Evolutionary conservation across 2,888 invertebrate genomes (phyloP).

Genomic region (Volucella bombylans): DNA sequence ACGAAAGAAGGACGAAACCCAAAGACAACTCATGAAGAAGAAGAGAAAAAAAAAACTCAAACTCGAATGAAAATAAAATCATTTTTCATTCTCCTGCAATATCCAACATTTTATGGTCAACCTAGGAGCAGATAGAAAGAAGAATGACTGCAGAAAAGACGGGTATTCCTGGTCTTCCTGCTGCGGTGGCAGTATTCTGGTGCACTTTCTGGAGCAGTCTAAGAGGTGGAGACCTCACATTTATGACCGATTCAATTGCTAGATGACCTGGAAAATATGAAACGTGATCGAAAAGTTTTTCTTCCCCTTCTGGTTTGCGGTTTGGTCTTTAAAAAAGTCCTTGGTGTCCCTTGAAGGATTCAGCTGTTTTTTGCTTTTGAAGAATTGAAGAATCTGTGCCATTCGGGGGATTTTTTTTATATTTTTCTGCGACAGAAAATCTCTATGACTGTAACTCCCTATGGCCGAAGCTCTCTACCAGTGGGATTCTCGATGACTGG

Average conservation of each 20-base stretch:
- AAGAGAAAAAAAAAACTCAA: too few relatives aligned
- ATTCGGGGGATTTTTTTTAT: conserved; percentile 3
- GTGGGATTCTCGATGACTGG: too few relatives aligned
- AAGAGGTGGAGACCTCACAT: conserved; percentile 9
- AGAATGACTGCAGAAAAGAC: conserved; percentile 61
- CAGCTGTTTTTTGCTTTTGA: not conserved
- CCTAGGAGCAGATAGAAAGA: conserved; percentile 25
- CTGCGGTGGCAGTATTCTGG: conserved; percentile 48
- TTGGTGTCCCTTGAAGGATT: not conserved
- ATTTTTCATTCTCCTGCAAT: conserved; percentile 66
- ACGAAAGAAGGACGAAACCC: too few relatives aligned
- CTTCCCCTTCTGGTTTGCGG: not conserved
- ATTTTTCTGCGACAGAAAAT: conserved; percentile 18
- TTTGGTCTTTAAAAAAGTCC: not conserved
- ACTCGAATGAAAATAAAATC: conserved; percentile 65
- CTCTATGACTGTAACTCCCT: too few relatives aligned
- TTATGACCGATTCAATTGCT: conserved; percentile 72
- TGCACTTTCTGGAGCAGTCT: conserved; percentile 22
- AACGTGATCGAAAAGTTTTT: conserved; percentile 76
- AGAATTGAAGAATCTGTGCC: conserved; percentile 16
- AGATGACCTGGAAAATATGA: conserved; percentile 77
- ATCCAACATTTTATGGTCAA: conserved; percentile 64
- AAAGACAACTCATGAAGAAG: not conserved
- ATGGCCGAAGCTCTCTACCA: too few relatives aligned
- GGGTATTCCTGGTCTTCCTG: conserved; percentile 19